A percentile compares a stretch with the other conserved stretches of the same genome.
Evolutionary conservation across 2,888 invertebrate species (phyloP).

Genomic region (Bembecia ichneumoniformis): DNA sequence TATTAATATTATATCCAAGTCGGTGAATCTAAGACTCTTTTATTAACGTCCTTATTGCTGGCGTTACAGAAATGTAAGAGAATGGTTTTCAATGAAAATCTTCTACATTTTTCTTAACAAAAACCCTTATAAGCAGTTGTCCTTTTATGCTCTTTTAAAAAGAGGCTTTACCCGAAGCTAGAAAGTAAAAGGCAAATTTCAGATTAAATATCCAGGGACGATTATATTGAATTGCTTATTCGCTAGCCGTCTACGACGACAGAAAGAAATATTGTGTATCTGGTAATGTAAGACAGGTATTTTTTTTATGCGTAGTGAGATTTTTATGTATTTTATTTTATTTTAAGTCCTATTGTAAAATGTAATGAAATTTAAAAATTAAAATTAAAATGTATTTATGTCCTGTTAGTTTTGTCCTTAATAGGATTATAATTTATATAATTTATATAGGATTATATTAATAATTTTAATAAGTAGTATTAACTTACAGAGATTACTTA

Average conservation of each 20-base stretch:
- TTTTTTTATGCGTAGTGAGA: too few species aligned
- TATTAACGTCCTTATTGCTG: not conserved
- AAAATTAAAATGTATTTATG: too few species aligned
- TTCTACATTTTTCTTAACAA: slow-evolving; percentile 20
- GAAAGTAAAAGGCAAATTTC: slow-evolving; percentile 14
- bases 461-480: too few species aligned
- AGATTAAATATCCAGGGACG: slow-evolving; percentile 19
- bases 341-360: too few species aligned
- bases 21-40: not conserved
- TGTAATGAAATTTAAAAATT: too few species aligned
- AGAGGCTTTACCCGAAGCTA: slow-evolving; percentile 11
- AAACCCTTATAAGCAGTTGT: slow-evolving; percentile 20
- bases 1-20: not conserved
- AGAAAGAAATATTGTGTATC: too few species aligned
- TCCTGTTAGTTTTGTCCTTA: too few species aligned
- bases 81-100: slow-evolving; percentile 22
- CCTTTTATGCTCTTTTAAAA: slow-evolving; percentile 20
- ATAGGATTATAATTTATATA: too few species aligned
- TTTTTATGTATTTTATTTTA: too few species aligned
- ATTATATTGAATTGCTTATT: not conserved
- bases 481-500: too few species aligned
- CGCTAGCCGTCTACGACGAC: not conserved
- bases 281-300: too few species aligned
- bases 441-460: too few species aligned
- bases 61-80: slow-evolving; percentile 16